phyloP scores from a whole-genome alignment of 2,888 invertebrate genomes.

The Drosophila kanekoi region DNA sequence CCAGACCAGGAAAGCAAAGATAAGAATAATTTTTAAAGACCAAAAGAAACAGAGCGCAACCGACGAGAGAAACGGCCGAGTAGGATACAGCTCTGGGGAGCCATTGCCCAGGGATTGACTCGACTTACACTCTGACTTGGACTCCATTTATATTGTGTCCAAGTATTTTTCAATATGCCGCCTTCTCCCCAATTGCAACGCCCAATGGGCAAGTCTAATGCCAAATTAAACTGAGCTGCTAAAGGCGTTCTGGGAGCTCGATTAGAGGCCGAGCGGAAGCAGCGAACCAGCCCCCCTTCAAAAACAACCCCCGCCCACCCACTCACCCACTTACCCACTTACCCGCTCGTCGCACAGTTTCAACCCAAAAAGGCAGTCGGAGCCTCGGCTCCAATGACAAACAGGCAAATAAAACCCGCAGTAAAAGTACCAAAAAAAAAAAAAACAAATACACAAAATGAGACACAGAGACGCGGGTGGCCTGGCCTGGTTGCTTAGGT shows the following conservation, averaged over 20 bases:
- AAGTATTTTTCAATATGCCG: conserved; percentile 50
- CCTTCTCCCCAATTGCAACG: not conserved
- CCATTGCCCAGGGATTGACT: conserved; percentile 20
- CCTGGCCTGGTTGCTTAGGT: not conserved
- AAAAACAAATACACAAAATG: conserved; percentile 42
- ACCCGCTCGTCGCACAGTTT: conserved; percentile 10
- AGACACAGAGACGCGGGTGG: conserved; percentile 33
- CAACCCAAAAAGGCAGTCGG: conserved; percentile 8
- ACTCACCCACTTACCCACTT: not conserved
- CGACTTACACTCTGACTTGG: conserved; percentile 46
- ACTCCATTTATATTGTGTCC: conserved; percentile 61
- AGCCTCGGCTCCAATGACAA: conserved; percentile 53
- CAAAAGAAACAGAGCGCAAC: conserved; percentile 1
- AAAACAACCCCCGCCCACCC: not conserved
- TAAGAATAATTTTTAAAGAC: conserved; percentile 49
- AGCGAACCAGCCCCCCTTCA: not conserved
- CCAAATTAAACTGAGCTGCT: conserved; percentile 62
- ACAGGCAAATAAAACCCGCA: conserved; percentile 34
- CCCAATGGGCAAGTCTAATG: conserved; percentile 48
- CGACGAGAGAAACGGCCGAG: not conserved
- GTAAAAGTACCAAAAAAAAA: conserved; percentile 28
- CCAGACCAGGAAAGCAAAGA: conserved; percentile 30
- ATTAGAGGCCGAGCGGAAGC: conserved; percentile 62
- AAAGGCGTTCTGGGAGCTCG: conserved; percentile 60
- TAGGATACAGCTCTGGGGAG: conserved; percentile 27